Evolutionary conservation across 2,888 invertebrate species (phyloP).

Genomic region (Syrphus vitripennis): DNA sequence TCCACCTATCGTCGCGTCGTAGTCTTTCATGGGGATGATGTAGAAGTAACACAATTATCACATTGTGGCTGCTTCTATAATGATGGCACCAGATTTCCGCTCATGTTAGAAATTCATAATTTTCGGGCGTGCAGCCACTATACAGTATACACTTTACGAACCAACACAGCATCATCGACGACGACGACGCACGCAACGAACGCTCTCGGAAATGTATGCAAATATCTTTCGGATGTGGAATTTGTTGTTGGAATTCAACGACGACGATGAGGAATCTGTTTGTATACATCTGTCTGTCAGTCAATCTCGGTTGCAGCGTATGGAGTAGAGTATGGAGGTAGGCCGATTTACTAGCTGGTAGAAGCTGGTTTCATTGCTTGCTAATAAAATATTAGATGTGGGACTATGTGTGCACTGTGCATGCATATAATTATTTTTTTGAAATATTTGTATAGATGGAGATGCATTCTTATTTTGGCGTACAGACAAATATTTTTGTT

Average conservation of each 20-base stretch:
- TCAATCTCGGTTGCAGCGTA: constrained; percentile 45
- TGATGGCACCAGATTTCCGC: constrained; percentile 67
- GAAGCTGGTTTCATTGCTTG: not conserved
- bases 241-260: constrained; percentile 16
- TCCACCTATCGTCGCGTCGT: constrained; percentile 58
- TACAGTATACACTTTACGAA: too few species aligned
- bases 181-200: not conserved
- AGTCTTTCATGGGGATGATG: constrained; percentile 35
- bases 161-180: not conserved
- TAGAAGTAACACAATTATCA: constrained; percentile 14
- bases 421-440: not conserved
- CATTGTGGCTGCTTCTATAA: not conserved
- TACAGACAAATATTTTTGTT: constrained; percentile 25
- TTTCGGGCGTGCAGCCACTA: constrained; percentile 28
- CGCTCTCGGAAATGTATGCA: constrained; percentile 8
- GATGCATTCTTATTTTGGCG: constrained; percentile 19
- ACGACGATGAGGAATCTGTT: constrained; percentile 46
- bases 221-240: constrained; percentile 6
- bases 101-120: constrained; percentile 48
- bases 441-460: not conserved
- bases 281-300: constrained; percentile 71
- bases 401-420: not conserved
- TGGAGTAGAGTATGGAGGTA: not conserved
- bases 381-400: constrained; percentile 24
- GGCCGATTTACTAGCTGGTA: not conserved